These are phyloP conservation scores for Caenorhabditis japonica DNA, from an alignment of 2,888 invertebrate genomes.

Conservation along the genomic window DNA sequence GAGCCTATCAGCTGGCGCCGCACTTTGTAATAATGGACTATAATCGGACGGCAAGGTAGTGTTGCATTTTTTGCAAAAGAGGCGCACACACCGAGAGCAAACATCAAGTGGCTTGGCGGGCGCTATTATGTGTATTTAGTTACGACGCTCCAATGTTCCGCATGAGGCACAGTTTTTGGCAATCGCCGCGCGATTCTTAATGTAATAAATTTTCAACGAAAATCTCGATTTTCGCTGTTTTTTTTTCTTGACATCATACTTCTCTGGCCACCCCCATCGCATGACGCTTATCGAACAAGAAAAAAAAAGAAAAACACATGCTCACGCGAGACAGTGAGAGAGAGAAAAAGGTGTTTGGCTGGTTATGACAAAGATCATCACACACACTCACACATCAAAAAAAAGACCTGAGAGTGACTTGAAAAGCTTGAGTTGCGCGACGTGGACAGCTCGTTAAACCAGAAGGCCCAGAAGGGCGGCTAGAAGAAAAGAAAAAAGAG, in stretches of 20 bases:
- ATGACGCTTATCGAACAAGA: neutral
- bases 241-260: too few species aligned
- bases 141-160: too few species aligned
- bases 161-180: too few species aligned
- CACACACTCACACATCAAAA: conserved; percentile 9
- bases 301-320: neutral
- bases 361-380: conserved; percentile 43
- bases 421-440: conserved; percentile 47
- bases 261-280: too few species aligned
- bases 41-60: too few species aligned
- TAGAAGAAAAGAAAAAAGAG: conserved; percentile 14
- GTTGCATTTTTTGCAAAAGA: neutral
- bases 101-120: conserved; percentile 1
- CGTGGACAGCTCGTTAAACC: conserved; percentile 42
- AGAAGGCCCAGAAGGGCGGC: conserved; percentile 47
- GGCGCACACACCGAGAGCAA: neutral
- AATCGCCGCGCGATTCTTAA: too few species aligned
- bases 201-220: too few species aligned
- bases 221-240: too few species aligned
- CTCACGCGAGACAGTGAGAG: too few species aligned
- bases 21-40: conserved; percentile 1
- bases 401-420: conserved; percentile 40
- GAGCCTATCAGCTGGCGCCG: conserved; percentile 30
- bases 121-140: too few species aligned
- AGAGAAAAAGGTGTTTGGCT: conserved; percentile 3